phyloP scores from a whole-genome alignment of 1,140 invertebrate species.

The Coelopa frigida region DNA sequence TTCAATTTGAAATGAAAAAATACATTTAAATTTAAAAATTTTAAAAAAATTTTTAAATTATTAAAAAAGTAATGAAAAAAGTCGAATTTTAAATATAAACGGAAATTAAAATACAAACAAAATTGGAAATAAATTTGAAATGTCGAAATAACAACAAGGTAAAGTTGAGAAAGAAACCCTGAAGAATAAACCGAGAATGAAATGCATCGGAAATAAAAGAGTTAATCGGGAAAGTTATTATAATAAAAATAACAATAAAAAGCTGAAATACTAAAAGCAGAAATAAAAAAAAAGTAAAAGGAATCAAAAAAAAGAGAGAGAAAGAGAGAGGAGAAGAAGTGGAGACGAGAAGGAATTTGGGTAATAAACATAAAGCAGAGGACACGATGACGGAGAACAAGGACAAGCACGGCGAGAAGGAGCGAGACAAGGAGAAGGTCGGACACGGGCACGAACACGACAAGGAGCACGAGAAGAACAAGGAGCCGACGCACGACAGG shows the following conservation, averaged over 20 bases:
- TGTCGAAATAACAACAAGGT: too few species aligned
- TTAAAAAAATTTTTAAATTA: too few species aligned
- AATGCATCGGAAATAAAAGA: not conserved
- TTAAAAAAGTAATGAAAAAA: too few species aligned
- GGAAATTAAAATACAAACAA: too few species aligned
- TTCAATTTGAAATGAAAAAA: not conserved
- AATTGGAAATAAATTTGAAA: too few species aligned
- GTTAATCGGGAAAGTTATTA: not conserved
- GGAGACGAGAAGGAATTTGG: not conserved
- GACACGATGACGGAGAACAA: constrained; percentile 9
- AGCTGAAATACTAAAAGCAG: not conserved
- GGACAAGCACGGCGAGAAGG: not conserved
- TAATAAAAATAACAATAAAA: not conserved
- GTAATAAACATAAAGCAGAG: not conserved
- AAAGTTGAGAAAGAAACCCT: too few species aligned
- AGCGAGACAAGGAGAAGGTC: constrained; percentile 8
- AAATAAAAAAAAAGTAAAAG: constrained; percentile 1
- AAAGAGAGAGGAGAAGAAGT: not conserved
- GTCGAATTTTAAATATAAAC: too few species aligned
- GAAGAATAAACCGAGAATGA: too few species aligned
- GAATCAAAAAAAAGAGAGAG: not conserved
- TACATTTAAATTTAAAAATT: too few species aligned
- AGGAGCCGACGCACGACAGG: constrained; percentile 8
- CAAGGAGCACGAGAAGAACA: constrained; percentile 6
- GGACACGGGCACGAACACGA: constrained; percentile 3